phyloP scores from a whole-genome alignment of 2,888 invertebrate species.

The Scrobipalpa costella region DNA sequence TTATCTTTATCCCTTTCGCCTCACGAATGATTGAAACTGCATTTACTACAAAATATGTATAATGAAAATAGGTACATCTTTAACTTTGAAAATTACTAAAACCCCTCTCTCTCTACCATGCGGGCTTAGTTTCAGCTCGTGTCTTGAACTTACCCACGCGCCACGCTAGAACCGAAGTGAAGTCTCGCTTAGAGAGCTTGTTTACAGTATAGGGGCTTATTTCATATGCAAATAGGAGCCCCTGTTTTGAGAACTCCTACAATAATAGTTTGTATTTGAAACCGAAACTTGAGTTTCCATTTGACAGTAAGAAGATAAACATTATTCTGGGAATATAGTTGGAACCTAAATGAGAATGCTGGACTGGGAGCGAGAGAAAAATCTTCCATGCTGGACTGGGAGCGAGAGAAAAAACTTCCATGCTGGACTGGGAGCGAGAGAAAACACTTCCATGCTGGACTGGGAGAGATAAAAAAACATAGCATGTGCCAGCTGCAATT shows the following conservation, averaged over 20 bases:
- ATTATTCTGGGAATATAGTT: not conserved
- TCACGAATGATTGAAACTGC: no score
- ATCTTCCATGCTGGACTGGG: no score
- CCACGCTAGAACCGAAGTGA: slow-evolving; percentile 1
- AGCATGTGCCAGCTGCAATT: no score
- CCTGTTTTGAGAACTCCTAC: slow-evolving; percentile 2
- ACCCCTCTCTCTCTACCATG: not conserved
- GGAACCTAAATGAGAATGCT: not conserved
- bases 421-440: no score
- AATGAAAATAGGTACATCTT: not conserved
- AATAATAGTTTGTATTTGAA: slow-evolving; percentile 13
- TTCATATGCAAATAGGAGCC: slow-evolving; percentile 17
- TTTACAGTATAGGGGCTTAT: slow-evolving; percentile 7
- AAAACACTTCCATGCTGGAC: no score
- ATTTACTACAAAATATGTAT: not conserved
- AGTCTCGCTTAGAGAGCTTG: not conserved
- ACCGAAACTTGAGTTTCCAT: not conserved
- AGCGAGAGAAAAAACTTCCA: no score
- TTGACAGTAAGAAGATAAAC: not conserved
- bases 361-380: no score
- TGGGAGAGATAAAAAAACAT: no score
- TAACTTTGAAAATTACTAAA: not conserved
- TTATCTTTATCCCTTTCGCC: no score
- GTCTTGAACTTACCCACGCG: not conserved
- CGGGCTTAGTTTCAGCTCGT: slow-evolving; percentile 13